Evolutionary conservation across 2,797 vertebrate species (phyloP).

Genomic region (Sarcophilus harrisii): DNA sequence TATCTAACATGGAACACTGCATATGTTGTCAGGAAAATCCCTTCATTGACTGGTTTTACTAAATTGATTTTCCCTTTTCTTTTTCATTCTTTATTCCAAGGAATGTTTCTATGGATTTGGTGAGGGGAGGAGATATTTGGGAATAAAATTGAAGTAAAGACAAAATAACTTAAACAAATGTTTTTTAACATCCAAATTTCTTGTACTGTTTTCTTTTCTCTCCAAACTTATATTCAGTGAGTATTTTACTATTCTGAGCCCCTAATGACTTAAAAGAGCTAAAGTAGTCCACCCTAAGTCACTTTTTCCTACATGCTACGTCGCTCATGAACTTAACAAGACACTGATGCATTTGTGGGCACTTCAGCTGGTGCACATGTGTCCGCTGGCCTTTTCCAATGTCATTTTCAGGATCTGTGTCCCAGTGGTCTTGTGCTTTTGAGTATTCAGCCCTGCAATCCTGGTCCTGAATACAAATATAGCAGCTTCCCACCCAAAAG

Average conservation of each 20-base stretch:
- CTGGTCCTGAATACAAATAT: slow-evolving; percentile 62
- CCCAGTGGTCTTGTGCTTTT: slow-evolving; percentile 37
- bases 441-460: slow-evolving; percentile 39
- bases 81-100: neutral
- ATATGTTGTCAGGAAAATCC: neutral
- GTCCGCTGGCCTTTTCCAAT: slow-evolving; percentile 33
- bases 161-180: neutral
- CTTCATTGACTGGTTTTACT: neutral
- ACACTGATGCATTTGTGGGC: neutral
- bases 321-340: slow-evolving; percentile 53
- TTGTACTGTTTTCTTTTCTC: slow-evolving; percentile 19
- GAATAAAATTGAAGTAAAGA: neutral
- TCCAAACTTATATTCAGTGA: slow-evolving; percentile 18
- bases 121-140: neutral
- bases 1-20: neutral
- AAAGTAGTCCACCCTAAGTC: slow-evolving; percentile 9
- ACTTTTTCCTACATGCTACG: slow-evolving; percentile 51
- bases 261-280: neutral
- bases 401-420: neutral
- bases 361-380: slow-evolving; percentile 29
- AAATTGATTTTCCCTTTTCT: neutral
- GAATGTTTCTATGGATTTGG: neutral
- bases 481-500: slow-evolving; percentile 68
- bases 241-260: slow-evolving; percentile 1
- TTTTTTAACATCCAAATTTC: neutral